Evolutionary conservation across 2,888 invertebrate genomes (phyloP), one percentile per base, ranked within the genome.

Genomic region (Drosophila neotestacea): DNA sequence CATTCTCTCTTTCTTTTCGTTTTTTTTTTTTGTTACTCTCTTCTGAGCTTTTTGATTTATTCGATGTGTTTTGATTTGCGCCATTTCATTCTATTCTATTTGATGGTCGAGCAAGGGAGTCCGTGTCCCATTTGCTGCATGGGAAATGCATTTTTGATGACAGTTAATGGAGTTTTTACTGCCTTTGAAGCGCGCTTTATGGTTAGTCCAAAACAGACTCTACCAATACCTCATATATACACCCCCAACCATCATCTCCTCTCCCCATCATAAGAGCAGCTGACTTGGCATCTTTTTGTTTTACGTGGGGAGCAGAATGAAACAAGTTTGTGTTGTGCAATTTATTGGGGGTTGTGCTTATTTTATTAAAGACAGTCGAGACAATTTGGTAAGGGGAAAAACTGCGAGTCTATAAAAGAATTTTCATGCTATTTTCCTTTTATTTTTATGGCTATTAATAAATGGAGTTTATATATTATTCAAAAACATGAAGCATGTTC

Each of bases 141-240:
- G 77, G 60, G 75, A 79, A 90, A 88, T 90, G 90, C 90, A 89
- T 88, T 88, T 90, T 86, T 85, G 85, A 90, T 90, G 89, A 84
- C 88, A 88, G 83, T 84, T 88, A 90, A 90, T 89, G 89, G 86
- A 85, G 85, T 85, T 88, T 89, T 89, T 88, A 88, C 83, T 79
- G 85, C 80, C 80, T 81, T 76, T 78, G 73, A 82, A 70, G 74
- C 64, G 67, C 77, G 59, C 71, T 81, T 85, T 73, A 77, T 79
- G 69, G 30, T 44, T 13, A 22, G 61, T 16, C 52, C 42, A 28
- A 27, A 7, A n/a, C 73, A 46, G 54, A 27, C 36, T 32, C 38
- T 30, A 28, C 13, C 39, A 30, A 11, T 42, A 10, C n/a, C 22
- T 30, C 38, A 27, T 22, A 22, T 22, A 13, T n/a, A 11, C n/a